These are phyloP conservation scores for Pogonophryne albipinna DNA, from an alignment of 2,797 vertebrate genomes.

Conservation along the genomic window DNA sequence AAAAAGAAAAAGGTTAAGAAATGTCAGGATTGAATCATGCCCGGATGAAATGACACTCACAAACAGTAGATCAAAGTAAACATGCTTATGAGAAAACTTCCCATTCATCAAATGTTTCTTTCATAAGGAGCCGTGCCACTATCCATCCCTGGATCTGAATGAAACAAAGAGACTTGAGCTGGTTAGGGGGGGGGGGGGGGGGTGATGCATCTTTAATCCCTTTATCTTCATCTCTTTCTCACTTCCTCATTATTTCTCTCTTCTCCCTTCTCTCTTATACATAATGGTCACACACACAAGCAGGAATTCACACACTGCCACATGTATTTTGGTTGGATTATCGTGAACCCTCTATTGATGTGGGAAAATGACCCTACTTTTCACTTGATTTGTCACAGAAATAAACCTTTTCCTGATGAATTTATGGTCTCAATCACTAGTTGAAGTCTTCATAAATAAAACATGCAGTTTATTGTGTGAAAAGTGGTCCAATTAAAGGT, in stretches of 20 bases:
- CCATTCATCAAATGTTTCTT: constrained; percentile 15
- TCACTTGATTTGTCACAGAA: too few relatives aligned
- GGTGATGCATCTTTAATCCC: constrained; percentile 28
- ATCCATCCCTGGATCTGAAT: not conserved
- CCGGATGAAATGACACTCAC: constrained; percentile 2
- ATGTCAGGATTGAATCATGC: not conserved
- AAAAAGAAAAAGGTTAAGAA: not conserved
- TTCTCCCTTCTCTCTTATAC: not conserved
- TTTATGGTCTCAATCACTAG: too few relatives aligned
- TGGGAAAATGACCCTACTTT: too few relatives aligned
- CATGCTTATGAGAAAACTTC: not conserved
- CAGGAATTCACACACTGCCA: constrained; percentile 20
- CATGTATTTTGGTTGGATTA: constrained; percentile 59
- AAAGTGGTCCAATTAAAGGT: too few relatives aligned
- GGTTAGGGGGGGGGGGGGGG: not conserved
- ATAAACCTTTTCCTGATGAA: too few relatives aligned
- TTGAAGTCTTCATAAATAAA: too few relatives aligned
- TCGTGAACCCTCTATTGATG: constrained; percentile 10
- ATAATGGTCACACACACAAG: not conserved
- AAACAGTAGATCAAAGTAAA: constrained; percentile 8
- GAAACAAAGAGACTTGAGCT: constrained; percentile 29
- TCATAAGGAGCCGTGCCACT: not conserved
- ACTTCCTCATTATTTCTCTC: constrained; percentile 25
- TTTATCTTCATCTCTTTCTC: constrained; percentile 27
- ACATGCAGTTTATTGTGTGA: too few relatives aligned